Evolutionary conservation across 1,140 invertebrate genomes (phyloP), one percentile per base, ranked within the genome.

Genomic region (Aphelinus certus): DNA sequence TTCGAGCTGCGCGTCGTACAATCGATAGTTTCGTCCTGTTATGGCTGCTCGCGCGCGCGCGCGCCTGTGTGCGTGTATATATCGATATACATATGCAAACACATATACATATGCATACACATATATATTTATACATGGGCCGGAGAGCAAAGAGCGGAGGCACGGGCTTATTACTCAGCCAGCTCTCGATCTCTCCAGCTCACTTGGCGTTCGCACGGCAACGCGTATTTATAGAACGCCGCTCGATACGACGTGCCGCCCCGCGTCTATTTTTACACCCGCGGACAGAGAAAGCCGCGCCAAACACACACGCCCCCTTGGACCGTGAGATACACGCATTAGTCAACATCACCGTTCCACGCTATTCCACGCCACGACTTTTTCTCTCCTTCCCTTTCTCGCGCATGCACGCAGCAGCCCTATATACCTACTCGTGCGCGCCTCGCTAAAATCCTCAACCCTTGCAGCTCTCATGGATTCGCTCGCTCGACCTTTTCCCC

Each of bases 191-290:
- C 57, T 53, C 9, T 53, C 51, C 51, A 4, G n/a, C 9, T 60
- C 42, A 5, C 57, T n/a, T 60, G 3, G 4, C 57, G 81, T 78
- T 77, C 73, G 80, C 78, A 77, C 70, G 64, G 78, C 77, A 75
- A 79, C 77, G 78, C 60, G 76, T 88, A 88, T 87, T 87, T 86
- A 84, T 86, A 87, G 82, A 79, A 68, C 75, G 81, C 81, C 85
- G 86, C 84, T 87, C 85, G 83, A 88, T 87, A 87, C 86, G 85
- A 86, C 86, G 84, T 84, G 83, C 82, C 79, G 76, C 70, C 68
- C 10, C 42, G 69, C 26, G 26, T 51, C 66, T 78, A 78, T 79
- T 79, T 81, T 79, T 77, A 81, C 75, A 74, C 51, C 45, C 71
- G 45, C 71, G 74, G 68, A 76, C 73, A 74, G 73, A 78, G 55